Evolutionary conservation across 1,140 invertebrate genomes (phyloP).

Genomic region (Drosophila mayri): DNA sequence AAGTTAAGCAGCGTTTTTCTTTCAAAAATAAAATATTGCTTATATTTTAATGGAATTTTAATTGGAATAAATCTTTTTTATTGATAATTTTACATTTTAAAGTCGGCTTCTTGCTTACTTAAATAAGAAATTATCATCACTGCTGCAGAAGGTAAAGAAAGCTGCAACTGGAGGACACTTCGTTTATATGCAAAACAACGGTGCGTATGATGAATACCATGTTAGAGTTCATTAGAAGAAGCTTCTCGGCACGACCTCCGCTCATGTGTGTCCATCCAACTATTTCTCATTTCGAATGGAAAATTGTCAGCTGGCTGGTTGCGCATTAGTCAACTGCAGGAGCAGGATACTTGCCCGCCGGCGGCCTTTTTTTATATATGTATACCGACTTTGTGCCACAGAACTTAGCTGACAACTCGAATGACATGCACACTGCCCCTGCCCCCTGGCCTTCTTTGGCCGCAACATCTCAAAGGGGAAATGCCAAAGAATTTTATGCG

Average conservation of each 20-base stretch:
- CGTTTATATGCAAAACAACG: slow-evolving; percentile 15
- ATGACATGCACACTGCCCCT: slow-evolving; percentile 57
- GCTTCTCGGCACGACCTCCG: not conserved
- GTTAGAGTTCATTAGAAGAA: slow-evolving; percentile 29
- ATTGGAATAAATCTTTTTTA: not conserved
- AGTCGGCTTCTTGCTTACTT: not conserved
- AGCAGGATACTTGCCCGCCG: slow-evolving; percentile 26
- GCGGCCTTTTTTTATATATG: slow-evolving; percentile 10
- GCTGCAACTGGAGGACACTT: not conserved
- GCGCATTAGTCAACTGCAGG: slow-evolving; percentile 72
- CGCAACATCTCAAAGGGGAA: slow-evolving; percentile 71
- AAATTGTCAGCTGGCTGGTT: slow-evolving; percentile 66
- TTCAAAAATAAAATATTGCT: no score
- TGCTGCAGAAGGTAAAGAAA: slow-evolving; percentile 11
- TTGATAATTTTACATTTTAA: not conserved
- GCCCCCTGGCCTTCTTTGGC: slow-evolving; percentile 9
- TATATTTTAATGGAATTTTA: not conserved
- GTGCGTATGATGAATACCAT: slow-evolving; percentile 36
- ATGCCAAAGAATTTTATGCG: slow-evolving; percentile 61
- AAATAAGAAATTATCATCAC: not conserved
- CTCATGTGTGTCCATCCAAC: slow-evolving; percentile 37
- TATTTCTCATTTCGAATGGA: slow-evolving; percentile 72
- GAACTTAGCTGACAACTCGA: slow-evolving; percentile 54
- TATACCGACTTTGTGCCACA: slow-evolving; percentile 46
- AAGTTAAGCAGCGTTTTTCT: not conserved